Conservation (phyloP, 2,888 invertebrate genomes). For the Drosophila leonis region DNA sequence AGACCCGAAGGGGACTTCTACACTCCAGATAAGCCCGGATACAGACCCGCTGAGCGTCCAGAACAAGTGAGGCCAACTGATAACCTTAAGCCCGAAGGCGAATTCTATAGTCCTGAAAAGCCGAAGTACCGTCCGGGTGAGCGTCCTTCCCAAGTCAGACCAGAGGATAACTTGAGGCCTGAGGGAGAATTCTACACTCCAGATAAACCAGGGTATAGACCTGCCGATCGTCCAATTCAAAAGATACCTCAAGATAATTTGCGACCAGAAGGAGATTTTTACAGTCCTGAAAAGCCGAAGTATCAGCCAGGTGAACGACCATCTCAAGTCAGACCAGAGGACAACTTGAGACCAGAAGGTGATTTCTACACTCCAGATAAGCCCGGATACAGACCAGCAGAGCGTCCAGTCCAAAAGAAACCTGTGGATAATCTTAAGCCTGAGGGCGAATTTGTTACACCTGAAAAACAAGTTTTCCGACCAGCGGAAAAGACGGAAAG, state of each 20-base stretch:
- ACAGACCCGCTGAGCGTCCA: slow-evolving; percentile 85
- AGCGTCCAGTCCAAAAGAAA: slow-evolving; percentile 83
- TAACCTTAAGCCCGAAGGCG: slow-evolving; percentile 87
- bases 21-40: slow-evolving; percentile 83
- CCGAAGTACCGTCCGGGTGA: background rate
- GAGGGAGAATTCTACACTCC: background rate
- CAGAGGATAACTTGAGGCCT: background rate
- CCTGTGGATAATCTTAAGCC: slow-evolving; percentile 87
- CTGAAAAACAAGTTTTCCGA: too few relatives aligned
- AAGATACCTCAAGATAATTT: background rate
- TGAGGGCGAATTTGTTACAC: slow-evolving; percentile 86
- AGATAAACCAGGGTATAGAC: background rate
- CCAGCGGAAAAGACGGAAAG: too few relatives aligned
- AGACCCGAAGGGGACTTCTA: slow-evolving; percentile 84
- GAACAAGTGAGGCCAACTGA: slow-evolving; percentile 85
- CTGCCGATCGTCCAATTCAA: background rate
- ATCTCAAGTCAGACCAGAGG: slow-evolving; percentile 86
- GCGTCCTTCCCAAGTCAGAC: background rate
- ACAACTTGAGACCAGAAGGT: slow-evolving; percentile 67
- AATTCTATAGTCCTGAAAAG: background rate
- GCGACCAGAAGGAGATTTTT: background rate
- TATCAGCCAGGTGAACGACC: slow-evolving; percentile 81
- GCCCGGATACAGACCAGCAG: slow-evolving; percentile 84
- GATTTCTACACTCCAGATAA: slow-evolving; percentile 86
- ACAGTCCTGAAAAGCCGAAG: background rate